A percentile compares a stretch with the other conserved stretches of the same genome.
These are phyloP conservation scores for Chrysolina haemoptera DNA, from an alignment of 2,888 invertebrate genomes.

Conservation along the genomic window DNA sequence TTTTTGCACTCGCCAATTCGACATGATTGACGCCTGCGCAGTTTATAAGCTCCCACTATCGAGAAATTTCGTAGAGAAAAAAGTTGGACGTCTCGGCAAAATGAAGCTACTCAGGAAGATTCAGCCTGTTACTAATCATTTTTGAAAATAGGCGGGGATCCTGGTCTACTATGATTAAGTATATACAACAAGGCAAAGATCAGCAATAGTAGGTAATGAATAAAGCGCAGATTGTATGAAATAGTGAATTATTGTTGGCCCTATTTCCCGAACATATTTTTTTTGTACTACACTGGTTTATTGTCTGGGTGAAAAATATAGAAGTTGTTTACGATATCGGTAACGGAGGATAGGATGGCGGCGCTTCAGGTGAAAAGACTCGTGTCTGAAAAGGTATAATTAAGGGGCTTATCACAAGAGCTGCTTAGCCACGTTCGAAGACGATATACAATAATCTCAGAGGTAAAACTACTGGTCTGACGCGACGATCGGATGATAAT, in stretches of 20 bases:
- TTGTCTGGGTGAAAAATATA: conserved; percentile 10
- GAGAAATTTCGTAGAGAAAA: too few species aligned
- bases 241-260: not conserved
- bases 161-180: too few species aligned
- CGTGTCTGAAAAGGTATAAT: conserved; percentile 43
- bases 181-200: too few species aligned
- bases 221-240: too few species aligned
- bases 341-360: conserved; percentile 23
- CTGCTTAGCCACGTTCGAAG: conserved; percentile 20
- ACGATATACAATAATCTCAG: conserved; percentile 21
- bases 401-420: conserved; percentile 35
- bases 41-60: too few species aligned
- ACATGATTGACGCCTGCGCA: too few species aligned
- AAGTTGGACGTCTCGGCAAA: too few species aligned
- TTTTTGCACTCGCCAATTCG: too few species aligned
- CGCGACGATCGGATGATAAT: conserved; percentile 15
- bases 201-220: too few species aligned
- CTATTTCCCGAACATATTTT: not conserved
- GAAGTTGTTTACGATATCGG: conserved; percentile 16
- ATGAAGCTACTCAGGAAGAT: too few species aligned
- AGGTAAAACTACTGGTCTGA: conserved; percentile 21
- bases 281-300: not conserved
- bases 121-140: too few species aligned
- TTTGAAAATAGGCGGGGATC: too few species aligned
- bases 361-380: conserved; percentile 45